These are phyloP conservation scores for Horisme vitalbata DNA, from an alignment of 2,888 invertebrate species.

Conservation along the genomic window DNA sequence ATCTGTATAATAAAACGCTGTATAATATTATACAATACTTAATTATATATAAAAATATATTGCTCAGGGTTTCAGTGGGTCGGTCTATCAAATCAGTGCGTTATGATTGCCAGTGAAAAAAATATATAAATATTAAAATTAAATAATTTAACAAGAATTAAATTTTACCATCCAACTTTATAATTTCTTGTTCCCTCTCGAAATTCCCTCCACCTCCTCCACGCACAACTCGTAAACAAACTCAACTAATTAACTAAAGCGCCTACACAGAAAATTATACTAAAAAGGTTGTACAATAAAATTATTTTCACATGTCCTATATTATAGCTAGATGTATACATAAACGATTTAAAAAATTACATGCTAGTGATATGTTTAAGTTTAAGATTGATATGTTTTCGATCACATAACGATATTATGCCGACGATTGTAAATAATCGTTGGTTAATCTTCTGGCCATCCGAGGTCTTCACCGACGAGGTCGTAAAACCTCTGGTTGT, in stretches of 20 bases:
- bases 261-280: conserved; percentile 26
- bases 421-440: conserved; percentile 19
- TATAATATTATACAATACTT: conserved; percentile 75
- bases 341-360: conserved; percentile 77
- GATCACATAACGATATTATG: conserved; percentile 61
- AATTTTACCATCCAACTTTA: conserved; percentile 34
- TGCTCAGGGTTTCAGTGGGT: conserved; percentile 79
- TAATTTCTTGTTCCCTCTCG: conserved; percentile 38
- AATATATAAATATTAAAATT: conserved; percentile 35
- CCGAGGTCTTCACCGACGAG: conserved; percentile 95
- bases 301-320: conserved; percentile 55
- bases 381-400: conserved; percentile 57
- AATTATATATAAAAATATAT: conserved; percentile 81
- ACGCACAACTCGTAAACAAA: conserved; percentile 28
- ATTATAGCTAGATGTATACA: conserved; percentile 71
- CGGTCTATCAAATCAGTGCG: conserved; percentile 76
- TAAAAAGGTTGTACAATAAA: conserved; percentile 48
- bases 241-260: conserved; percentile 29
- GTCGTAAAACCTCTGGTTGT: conserved; percentile 96
- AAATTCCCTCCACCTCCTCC: conserved; percentile 28
- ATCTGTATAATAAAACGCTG: conserved; percentile 72
- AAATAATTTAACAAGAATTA: conserved; percentile 30
- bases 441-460: conserved; percentile 92
- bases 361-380: conserved; percentile 69
- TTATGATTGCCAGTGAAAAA: conserved; percentile 51